These are phyloP conservation scores for Microctonus hyperodae DNA, from an alignment of 2,888 invertebrate species.

Conservation along the genomic window DNA sequence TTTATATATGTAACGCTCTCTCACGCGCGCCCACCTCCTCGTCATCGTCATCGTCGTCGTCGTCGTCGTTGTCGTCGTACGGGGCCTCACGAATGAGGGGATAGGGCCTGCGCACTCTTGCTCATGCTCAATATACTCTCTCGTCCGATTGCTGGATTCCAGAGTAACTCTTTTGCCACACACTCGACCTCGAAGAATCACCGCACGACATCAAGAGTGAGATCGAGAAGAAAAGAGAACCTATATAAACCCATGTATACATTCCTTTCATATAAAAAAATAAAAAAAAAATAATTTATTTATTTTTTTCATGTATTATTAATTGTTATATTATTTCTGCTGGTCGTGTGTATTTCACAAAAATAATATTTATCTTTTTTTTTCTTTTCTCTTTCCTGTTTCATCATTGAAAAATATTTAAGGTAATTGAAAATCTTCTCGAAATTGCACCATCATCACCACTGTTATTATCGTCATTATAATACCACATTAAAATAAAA, in stretches of 20 bases:
- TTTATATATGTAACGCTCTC: conserved; percentile 42
- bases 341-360: background rate
- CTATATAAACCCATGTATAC: background rate
- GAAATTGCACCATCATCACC: conserved; percentile 5
- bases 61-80: conserved; percentile 23
- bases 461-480: background rate
- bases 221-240: background rate
- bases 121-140: background rate
- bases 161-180: conserved; percentile 31
- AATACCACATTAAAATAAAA: background rate
- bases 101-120: conserved; percentile 37
- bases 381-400: background rate
- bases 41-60: conserved; percentile 28
- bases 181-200: conserved; percentile 27
- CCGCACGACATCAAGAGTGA: conserved; percentile 9
- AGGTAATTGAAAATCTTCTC: background rate
- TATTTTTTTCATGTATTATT: no score
- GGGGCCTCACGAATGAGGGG: conserved; percentile 27
- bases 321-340: background rate
- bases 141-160: conserved; percentile 49
- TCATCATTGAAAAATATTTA: background rate
- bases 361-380: background rate
- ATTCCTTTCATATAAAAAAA: background rate
- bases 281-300: background rate
- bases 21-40: conserved; percentile 27